phyloP scores from a whole-genome alignment of 1,140 invertebrate species.

The Procambarus virginalis region DNA sequence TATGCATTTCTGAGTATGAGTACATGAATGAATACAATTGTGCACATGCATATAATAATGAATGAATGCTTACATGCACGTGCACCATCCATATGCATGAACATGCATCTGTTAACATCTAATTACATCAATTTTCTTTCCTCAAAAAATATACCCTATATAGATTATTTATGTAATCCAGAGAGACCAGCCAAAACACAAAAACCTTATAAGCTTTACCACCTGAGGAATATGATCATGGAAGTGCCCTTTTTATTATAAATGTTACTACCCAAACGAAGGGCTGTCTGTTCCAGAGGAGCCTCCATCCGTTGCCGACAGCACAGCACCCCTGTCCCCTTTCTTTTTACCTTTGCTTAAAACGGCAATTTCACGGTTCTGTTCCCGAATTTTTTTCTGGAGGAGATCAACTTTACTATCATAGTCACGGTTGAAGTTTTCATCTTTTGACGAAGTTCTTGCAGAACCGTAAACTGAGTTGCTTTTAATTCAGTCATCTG shows the following conservation, averaged over 20 bases:
- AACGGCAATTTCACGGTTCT: constrained; percentile 73
- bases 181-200: not conserved
- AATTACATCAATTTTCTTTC: no score
- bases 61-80: no score
- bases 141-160: not conserved
- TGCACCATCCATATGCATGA: no score
- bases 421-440: constrained; percentile 86
- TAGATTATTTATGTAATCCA: not conserved
- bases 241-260: not conserved
- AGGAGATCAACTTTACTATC: constrained; percentile 86
- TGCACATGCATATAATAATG: no score
- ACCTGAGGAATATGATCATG: constrained; percentile 33
- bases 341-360: constrained; percentile 73
- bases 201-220: not conserved
- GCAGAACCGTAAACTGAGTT: constrained; percentile 90
- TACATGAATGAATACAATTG: no score
- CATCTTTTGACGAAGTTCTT: constrained; percentile 89
- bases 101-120: no score
- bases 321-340: constrained; percentile 36
- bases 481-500: constrained; percentile 96
- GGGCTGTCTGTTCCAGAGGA: constrained; percentile 62
- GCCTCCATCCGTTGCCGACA: constrained; percentile 56
- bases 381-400: constrained; percentile 84
- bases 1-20: no score
- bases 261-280: constrained; percentile 45